Conservation (phyloP, 37 sponge, comb jelly and placozoan genomes). For the Chondrosia reniformis region DNA sequence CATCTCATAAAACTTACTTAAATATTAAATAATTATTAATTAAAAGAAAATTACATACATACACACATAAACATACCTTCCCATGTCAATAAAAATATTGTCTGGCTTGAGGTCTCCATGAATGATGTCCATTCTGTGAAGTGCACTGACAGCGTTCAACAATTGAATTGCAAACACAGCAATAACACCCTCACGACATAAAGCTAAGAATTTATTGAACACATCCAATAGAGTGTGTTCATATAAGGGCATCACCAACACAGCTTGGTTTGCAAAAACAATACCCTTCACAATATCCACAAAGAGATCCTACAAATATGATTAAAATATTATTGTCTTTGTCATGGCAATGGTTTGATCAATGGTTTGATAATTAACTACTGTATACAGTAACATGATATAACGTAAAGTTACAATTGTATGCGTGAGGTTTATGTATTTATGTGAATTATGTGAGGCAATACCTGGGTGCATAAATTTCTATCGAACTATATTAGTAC, state of each 20-base stretch:
- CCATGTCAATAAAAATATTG: neutral
- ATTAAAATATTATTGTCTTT: neutral
- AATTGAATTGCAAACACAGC: too few species aligned
- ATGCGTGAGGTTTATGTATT: too few species aligned
- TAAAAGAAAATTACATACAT: too few species aligned
- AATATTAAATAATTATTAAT: too few species aligned
- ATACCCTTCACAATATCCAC: neutral
- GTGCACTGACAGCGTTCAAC: neutral
- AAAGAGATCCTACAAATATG: conserved; percentile 8
- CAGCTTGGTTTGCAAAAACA: neutral
- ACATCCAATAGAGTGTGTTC: neutral
- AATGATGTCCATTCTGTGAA: conserved; percentile 6
- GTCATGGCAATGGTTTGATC: too few species aligned
- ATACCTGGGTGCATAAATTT: too few species aligned
- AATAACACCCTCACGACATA: neutral
- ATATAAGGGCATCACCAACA: conserved; percentile 2
- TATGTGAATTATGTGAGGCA: too few species aligned
- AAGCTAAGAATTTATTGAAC: neutral
- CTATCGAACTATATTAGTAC: too few species aligned
- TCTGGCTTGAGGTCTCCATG: conserved; percentile 26
- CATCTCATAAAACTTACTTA: too few species aligned
- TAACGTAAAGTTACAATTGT: too few species aligned
- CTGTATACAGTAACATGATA: too few species aligned
- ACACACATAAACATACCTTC: neutral
- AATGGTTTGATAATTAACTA: too few species aligned